Conservation (phyloP, 2,888 invertebrate species). For the Cryptus armator region DNA sequence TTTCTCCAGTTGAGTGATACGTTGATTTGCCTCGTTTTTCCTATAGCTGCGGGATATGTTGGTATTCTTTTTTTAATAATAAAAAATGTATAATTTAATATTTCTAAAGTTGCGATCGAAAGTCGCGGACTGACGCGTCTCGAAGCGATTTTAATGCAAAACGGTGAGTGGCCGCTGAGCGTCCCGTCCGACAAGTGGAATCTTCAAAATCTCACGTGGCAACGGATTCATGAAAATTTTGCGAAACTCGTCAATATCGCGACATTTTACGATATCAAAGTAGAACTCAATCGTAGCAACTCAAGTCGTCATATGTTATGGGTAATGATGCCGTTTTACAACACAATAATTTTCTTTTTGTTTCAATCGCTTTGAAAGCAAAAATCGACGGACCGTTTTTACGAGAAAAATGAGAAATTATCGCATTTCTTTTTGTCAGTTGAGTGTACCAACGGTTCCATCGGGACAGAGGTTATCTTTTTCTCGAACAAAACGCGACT, state of each 20-base stretch:
- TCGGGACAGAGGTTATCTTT: neutral
- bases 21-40: too few species aligned
- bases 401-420: too few species aligned
- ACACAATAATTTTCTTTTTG: neutral
- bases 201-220: neutral
- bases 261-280: neutral
- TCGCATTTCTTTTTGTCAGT: neutral
- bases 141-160: neutral
- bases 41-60: too few species aligned
- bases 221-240: neutral
- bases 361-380: neutral
- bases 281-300: neutral
- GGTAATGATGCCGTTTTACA: neutral
- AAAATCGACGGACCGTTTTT: neutral
- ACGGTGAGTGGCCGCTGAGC: neutral
- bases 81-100: neutral
- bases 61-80: neutral
- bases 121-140: neutral
- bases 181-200: neutral
- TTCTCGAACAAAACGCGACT: neutral
- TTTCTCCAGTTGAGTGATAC: neutral
- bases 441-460: neutral
- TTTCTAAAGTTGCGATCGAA: neutral
- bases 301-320: neutral
- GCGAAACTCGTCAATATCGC: too few species aligned